Conservation (phyloP, 2,888 invertebrate species). For the Andrena hattorfiana region DNA sequence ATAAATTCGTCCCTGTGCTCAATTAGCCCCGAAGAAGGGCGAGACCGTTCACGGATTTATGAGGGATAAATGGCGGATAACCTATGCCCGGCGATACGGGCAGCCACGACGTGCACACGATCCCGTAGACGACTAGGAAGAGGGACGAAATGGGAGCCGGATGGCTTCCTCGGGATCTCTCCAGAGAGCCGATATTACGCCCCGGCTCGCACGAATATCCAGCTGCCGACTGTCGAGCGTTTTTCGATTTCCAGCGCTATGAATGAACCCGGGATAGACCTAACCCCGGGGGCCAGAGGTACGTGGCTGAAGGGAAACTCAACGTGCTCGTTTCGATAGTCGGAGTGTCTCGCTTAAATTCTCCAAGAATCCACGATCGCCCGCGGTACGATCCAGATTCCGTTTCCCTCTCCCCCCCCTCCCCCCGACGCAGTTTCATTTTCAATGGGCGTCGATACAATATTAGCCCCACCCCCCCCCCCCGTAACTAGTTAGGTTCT, state of each 20-base stretch:
- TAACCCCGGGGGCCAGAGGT: slow-evolving; percentile 32
- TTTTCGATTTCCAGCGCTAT: slow-evolving; percentile 56
- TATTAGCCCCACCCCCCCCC: too few species aligned
- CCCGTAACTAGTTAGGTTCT: slow-evolving; percentile 32
- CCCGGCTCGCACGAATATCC: slow-evolving; percentile 29
- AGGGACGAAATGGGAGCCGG: slow-evolving; percentile 34
- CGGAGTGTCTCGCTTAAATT: slow-evolving; percentile 53
- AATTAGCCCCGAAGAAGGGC: slow-evolving; percentile 18
- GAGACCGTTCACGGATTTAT: slow-evolving; percentile 4
- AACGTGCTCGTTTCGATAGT: slow-evolving; percentile 40
- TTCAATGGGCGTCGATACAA: slow-evolving; percentile 51
- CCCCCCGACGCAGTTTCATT: slow-evolving; percentile 32
- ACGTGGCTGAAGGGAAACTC: slow-evolving; percentile 28
- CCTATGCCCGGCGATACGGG: slow-evolving; percentile 29
- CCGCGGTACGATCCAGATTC: slow-evolving; percentile 34
- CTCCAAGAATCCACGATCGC: slow-evolving; percentile 25
- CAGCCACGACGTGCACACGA: neutral
- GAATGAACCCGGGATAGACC: slow-evolving; percentile 45
- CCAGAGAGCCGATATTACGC: slow-evolving; percentile 45
- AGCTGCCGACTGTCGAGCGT: slow-evolving; percentile 38
- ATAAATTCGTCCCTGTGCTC: slow-evolving; percentile 34
- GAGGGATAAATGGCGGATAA: slow-evolving; percentile 15
- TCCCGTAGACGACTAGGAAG: slow-evolving; percentile 4
- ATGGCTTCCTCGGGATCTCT: slow-evolving; percentile 51
- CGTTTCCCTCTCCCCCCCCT: neutral